Evolutionary conservation across 2,888 invertebrate genomes (phyloP).

Genomic region (Pristionchus maxplancki): DNA sequence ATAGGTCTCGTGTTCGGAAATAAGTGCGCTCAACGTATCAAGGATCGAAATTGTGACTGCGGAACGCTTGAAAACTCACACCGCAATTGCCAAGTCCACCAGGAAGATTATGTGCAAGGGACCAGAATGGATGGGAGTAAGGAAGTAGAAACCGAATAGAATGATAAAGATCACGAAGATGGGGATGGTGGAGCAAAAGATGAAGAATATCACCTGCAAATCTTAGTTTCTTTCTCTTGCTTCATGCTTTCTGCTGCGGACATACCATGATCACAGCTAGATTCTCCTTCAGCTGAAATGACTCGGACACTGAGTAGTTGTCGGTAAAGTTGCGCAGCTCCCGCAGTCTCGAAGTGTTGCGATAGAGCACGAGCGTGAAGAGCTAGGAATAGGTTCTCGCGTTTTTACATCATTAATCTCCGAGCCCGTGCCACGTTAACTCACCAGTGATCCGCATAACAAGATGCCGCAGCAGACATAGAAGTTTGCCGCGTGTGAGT

Average conservation of each 20-base stretch:
- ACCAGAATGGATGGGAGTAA: neutral
- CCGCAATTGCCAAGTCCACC: neutral
- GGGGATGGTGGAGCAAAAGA: neutral
- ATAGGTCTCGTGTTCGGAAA: too few relatives aligned
- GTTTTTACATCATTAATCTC: too few relatives aligned
- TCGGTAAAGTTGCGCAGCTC: neutral
- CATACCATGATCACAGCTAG: neutral
- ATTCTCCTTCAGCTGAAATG: slow-evolving; percentile 1
- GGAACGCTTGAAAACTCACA: too few relatives aligned
- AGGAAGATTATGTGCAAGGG: neutral
- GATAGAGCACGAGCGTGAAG: neutral
- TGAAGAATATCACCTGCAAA: neutral
- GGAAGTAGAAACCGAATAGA: neutral
- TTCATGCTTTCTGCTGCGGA: neutral
- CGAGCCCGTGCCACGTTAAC: too few relatives aligned
- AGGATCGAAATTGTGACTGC: too few relatives aligned
- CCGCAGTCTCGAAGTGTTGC: neutral
- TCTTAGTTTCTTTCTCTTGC: too few relatives aligned
- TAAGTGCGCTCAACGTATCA: too few relatives aligned
- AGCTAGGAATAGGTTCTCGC: too few relatives aligned
- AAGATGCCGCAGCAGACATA: neutral
- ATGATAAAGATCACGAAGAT: neutral
- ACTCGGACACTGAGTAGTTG: neutral
- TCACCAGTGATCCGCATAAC: neutral
- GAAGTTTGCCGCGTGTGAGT: neutral